Base-by-base conservation (phyloP, 2,888 invertebrate genomes). In the Phrixothrix hirtus region DNA sequence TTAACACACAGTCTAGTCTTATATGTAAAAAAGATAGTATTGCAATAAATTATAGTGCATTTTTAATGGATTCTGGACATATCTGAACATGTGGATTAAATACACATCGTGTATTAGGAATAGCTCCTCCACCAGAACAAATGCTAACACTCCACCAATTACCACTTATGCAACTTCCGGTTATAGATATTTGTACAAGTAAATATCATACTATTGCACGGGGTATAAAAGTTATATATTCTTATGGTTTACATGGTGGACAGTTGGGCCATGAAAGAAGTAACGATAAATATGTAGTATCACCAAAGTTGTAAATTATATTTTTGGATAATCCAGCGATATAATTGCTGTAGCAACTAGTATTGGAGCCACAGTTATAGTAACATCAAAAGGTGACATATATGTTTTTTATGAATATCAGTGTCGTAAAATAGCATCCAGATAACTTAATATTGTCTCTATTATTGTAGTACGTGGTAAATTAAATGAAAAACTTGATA, bases 161-260 rank as follows among this genome's bases (percentile, higher is more conserved):
- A 49, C 71, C 73, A 0, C 65, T 76, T 0, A 67, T 76, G 35
- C 69, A 78, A 35, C 63, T 77, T 15, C 75, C 75, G 54, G 60
- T 78, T 12, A 73, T 79, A 0, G 81, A 86, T 0, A 79, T 92
- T 1, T 80, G 83, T 63, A 86, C 89, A 3, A 85, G 84, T 1
- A 79, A 86, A 6, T 84, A 81, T 54, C 91, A 93, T 74, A 86
- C 88, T 0, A 83, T 88, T 1, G 83, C 82, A 9, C 81, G 87
- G 83, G 81, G 83, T 70, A 51, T 73, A 0, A 72, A 79, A 16
- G 79, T 79, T 1, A 74, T 92, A 0, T 91, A 84, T 71, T 86
- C 89, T 0, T 93, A 89, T 86, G 94, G 94, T 1, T 77, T 83
- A 1, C 91, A 94, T 76, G 81, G 84, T 41, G 94, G 94, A 0